phyloP scores from a whole-genome alignment of 2,888 invertebrate genomes.

The Campoplex capitator region DNA sequence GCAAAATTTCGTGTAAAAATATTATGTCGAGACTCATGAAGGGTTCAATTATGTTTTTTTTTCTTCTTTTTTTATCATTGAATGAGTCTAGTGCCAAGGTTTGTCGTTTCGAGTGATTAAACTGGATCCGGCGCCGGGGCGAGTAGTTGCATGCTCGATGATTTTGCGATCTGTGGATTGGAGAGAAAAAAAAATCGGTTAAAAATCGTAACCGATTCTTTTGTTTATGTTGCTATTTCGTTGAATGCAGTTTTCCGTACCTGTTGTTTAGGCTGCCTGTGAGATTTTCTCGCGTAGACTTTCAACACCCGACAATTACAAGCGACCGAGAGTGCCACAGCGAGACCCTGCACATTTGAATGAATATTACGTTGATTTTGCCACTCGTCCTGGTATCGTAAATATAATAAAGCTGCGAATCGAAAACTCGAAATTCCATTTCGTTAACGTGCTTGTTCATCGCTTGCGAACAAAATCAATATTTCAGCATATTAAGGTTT shows the following conservation, averaged over 20 bases:
- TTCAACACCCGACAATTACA: constrained; percentile 86
- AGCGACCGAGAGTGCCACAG: constrained; percentile 88
- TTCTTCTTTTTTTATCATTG: constrained; percentile 38
- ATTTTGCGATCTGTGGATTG: constrained; percentile 81
- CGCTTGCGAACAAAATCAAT: no score
- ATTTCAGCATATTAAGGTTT: no score
- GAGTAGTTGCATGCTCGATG: constrained; percentile 83
- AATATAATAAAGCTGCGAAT: neutral
- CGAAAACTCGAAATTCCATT: neutral
- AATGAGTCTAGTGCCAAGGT: constrained; percentile 51
- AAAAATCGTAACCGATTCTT: neutral
- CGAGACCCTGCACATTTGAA: constrained; percentile 85
- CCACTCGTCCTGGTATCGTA: neutral
- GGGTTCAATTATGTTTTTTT: constrained; percentile 13
- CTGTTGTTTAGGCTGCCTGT: constrained; percentile 82
- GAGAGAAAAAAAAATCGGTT: constrained; percentile 38
- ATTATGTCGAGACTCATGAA: constrained; percentile 62
- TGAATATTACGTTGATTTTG: neutral
- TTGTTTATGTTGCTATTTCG: neutral
- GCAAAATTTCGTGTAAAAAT: constrained; percentile 72
- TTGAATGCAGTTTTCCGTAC: constrained; percentile 69
- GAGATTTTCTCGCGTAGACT: constrained; percentile 82
- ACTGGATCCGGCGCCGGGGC: constrained; percentile 83
- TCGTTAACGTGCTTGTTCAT: no score
- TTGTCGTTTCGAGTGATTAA: constrained; percentile 70